Evolutionary conservation across 2,888 invertebrate genomes (phyloP), one percentile per base, ranked within the genome.

Genomic region (Alviniconcha strummeri): DNA sequence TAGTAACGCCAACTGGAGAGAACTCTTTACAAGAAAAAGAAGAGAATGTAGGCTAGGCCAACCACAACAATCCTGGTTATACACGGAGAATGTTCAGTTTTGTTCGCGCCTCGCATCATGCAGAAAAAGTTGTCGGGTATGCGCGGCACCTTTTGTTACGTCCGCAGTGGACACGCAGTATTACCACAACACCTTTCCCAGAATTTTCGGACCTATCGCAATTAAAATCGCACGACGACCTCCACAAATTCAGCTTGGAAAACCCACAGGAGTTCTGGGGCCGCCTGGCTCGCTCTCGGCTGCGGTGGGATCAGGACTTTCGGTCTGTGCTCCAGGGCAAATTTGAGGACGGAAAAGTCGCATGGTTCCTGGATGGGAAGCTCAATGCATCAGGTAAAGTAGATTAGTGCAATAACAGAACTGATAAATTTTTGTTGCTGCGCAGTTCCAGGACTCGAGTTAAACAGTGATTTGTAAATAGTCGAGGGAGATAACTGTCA

Each of bases 341-440:
- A 85, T 85, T 94, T 86, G 81, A 87, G 6, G 87, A 89, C 57
- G 93, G 92, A 7, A 89, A 91, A 55, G 89, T 92, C 71, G 84
- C 84, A 69, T 94, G 94, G 94, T 94, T 94, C 87, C 54, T 91
- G 15, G 92, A 92, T 82, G 94, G 94, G 54, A 90, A 92, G 85
- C 80, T 94, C 9, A 94, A 94, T 88, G 94, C 91, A 7, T 90
- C 93, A 85, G 94, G 94, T 94, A 89, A 88, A 64, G 15, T 64
- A 15, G 64, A 9, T 64, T 64, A 1, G 64, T 64, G 64, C 9
- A 64, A 13, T 9, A 64, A 13, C 9, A 64, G 64, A 15, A 13
- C 64, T 3, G 64, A 64, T 13, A 64, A 36, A 36, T 36, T 36
- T 36, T 36, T 36, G 36, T 3, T 36, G 36, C 3, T 36, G 36